Evolutionary conservation across 2,797 vertebrate genomes (phyloP).

Genomic region (Taeniopygia guttata): DNA sequence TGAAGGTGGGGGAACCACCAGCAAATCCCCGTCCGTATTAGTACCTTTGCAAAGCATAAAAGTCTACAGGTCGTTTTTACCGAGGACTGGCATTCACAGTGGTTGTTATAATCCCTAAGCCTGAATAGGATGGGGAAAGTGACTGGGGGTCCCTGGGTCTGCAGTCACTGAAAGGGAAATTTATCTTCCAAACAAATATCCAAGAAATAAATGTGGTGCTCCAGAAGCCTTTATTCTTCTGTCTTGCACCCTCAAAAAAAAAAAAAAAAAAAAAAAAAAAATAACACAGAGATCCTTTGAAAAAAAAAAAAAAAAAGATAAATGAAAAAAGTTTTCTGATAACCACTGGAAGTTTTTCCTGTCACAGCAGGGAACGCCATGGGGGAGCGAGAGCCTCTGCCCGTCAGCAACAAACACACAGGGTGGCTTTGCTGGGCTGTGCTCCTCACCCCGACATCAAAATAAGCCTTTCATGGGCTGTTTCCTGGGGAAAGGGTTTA

Average conservation of each 20-base stretch:
- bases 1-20: not conserved
- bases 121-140: not conserved
- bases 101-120: not conserved
- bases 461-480: not conserved
- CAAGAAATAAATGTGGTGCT: not conserved
- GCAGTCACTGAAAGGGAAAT: not conserved
- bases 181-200: not conserved
- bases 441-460: not conserved
- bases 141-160: fast-evolving
- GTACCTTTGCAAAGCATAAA: not conserved
- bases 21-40: fast-evolving
- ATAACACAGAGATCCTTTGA: not conserved
- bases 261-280: not conserved
- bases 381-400: not conserved
- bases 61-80: not conserved
- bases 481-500: not conserved
- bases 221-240: not conserved
- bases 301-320: not conserved
- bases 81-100: fast-evolving
- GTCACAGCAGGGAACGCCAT: fast-evolving
- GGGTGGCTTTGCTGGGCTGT: not conserved
- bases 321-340: not conserved
- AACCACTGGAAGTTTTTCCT: not conserved
- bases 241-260: not conserved
- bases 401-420: not conserved